Evolutionary conservation across 1,140 invertebrate genomes (phyloP).

Genomic region (Coelopa frigida): DNA sequence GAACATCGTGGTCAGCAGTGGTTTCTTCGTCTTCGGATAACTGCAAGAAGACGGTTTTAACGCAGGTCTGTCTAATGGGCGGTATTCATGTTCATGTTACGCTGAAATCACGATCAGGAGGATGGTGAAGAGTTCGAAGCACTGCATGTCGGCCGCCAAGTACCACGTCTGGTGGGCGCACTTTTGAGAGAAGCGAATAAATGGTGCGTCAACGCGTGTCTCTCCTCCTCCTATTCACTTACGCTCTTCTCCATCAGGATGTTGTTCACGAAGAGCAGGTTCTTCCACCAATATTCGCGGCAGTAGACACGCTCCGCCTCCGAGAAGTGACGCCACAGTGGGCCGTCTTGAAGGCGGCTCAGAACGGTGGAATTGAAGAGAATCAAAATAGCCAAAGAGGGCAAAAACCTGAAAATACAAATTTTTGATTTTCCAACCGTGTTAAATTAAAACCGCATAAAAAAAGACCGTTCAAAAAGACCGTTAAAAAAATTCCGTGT

Average conservation of each 20-base stretch:
- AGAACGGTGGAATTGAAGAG: slow-evolving; percentile 48
- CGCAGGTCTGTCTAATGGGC: not conserved
- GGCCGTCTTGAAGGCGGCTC: slow-evolving; percentile 44
- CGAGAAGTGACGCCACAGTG: slow-evolving; percentile 46
- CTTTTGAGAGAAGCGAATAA: no score
- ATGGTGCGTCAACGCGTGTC: no score
- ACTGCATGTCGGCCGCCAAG: slow-evolving; percentile 63
- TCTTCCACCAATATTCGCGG: slow-evolving; percentile 58
- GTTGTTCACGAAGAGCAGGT: slow-evolving; percentile 61
- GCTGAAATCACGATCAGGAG: slow-evolving; percentile 48
- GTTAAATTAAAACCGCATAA: not conserved
- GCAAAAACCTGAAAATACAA: slow-evolving; percentile 44
- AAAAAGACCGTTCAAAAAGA: slow-evolving; percentile 1
- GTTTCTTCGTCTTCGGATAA: slow-evolving; percentile 29
- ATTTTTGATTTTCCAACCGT: not conserved
- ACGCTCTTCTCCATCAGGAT: no score
- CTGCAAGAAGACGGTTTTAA: slow-evolving; percentile 19
- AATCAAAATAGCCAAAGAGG: slow-evolving; percentile 47
- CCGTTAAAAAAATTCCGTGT: not conserved
- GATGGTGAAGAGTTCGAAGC: slow-evolving; percentile 55
- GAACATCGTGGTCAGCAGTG: slow-evolving; percentile 21
- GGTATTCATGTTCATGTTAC: slow-evolving; percentile 20
- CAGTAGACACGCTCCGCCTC: slow-evolving; percentile 49
- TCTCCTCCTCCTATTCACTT: no score
- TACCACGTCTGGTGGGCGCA: slow-evolving; percentile 70